A percentile compares a stretch with the other conserved stretches of the same genome.
Conservation (phyloP, 2,113 vertebrate species). For the Bombycilla garrulus region DNA sequence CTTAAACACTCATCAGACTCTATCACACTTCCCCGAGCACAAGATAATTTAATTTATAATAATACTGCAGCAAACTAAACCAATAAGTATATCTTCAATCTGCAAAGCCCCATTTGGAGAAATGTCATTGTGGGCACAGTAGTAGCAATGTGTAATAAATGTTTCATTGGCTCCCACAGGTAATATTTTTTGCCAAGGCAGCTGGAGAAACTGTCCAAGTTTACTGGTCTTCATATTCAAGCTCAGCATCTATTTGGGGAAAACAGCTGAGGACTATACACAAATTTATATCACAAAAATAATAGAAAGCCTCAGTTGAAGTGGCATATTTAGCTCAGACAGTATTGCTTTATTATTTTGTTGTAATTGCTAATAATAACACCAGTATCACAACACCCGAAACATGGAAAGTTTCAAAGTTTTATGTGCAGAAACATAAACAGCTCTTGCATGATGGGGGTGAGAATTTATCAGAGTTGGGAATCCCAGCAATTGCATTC, state of each 20-base stretch:
- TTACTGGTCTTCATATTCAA: slow-evolving; percentile 44
- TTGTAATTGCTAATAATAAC: neutral
- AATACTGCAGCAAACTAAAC: neutral
- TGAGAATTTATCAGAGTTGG: neutral
- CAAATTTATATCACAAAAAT: slow-evolving; percentile 52
- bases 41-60: slow-evolving; percentile 6
- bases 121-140: slow-evolving; percentile 46
- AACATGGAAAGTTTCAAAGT: neutral
- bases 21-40: neutral
- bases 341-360: neutral
- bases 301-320: slow-evolving; percentile 36
- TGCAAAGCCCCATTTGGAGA: slow-evolving; percentile 16
- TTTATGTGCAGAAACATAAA: neutral
- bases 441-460: neutral
- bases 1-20: neutral
- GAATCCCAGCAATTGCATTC: neutral
- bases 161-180: slow-evolving; percentile 54
- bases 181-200: slow-evolving; percentile 69
- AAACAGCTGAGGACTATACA: slow-evolving; percentile 57
- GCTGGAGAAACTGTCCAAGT: slow-evolving; percentile 60
- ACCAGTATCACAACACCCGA: neutral
- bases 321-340: slow-evolving; percentile 33
- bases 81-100: slow-evolving; percentile 24
- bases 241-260: slow-evolving; percentile 48
- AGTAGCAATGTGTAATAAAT: slow-evolving; percentile 40